These are phyloP conservation scores for Gymnobelideus leadbeateri DNA, from an alignment of 2,113 vertebrate genomes.

Conservation along the genomic window DNA sequence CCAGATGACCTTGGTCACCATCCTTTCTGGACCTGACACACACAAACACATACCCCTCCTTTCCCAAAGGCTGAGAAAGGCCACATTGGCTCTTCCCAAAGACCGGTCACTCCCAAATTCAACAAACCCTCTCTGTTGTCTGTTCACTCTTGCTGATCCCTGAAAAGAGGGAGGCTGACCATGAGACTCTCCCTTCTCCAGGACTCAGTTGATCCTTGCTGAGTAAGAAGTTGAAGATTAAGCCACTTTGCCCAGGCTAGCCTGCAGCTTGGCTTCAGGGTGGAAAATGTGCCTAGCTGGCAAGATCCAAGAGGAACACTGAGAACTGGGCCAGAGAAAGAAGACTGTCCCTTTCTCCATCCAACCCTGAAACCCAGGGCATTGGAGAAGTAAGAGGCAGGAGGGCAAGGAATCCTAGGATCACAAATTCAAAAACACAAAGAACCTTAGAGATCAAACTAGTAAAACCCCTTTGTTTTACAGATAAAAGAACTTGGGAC, in stretches of 20 bases:
- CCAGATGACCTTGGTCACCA: neutral
- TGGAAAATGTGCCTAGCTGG: slow-evolving; percentile 55
- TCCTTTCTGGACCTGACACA: neutral
- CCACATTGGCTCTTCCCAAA: slow-evolving; percentile 64
- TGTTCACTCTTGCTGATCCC: neutral
- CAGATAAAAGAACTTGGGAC: neutral
- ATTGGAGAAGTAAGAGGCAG: neutral
- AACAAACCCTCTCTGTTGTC: slow-evolving; percentile 22
- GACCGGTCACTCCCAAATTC: neutral
- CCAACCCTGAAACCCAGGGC: neutral
- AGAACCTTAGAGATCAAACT: neutral
- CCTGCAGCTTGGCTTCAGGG: slow-evolving; percentile 41
- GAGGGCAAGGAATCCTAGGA: neutral
- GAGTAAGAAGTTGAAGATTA: slow-evolving; percentile 77
- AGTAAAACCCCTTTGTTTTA: neutral
- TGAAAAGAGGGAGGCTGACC: slow-evolving; percentile 31
- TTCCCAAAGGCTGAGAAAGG: slow-evolving; percentile 38
- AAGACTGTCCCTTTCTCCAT: neutral
- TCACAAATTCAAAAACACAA: neutral
- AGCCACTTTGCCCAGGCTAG: slow-evolving; percentile 64
- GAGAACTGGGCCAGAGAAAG: neutral
- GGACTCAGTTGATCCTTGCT: slow-evolving; percentile 58
- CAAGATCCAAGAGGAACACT: slow-evolving; percentile 10
- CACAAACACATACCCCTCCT: neutral
- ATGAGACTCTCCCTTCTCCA: slow-evolving; percentile 27